phyloP scores from a whole-genome alignment of 2,797 vertebrate genomes.

The Argentina silus region DNA sequence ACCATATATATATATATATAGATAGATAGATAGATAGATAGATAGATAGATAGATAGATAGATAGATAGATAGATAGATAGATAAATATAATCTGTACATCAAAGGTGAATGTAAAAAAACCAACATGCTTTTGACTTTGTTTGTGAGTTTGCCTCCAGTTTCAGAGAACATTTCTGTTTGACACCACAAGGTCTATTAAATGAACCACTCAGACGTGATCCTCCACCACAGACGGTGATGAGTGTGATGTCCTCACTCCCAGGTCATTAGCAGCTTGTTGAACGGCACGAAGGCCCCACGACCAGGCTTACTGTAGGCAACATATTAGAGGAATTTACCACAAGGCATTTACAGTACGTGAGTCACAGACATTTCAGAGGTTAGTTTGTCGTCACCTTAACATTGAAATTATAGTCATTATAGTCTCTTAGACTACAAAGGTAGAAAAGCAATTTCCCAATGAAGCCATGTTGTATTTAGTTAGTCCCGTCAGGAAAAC shows the following conservation, averaged over 20 bases:
- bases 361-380: neutral
- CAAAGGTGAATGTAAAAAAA: no score
- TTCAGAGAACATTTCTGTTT: neutral
- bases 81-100: no score
- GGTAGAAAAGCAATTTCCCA: no score
- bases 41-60: no score
- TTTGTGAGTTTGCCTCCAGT: neutral
- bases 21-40: no score
- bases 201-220: neutral
- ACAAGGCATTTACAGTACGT: neutral
- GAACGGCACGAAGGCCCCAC: slow-evolving; percentile 76
- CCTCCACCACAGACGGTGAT: neutral
- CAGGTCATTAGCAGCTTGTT: slow-evolving; percentile 80
- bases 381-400: no score
- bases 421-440: neutral
- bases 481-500: neutral
- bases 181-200: neutral
- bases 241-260: slow-evolving; percentile 62
- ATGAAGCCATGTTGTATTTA: neutral
- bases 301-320: slow-evolving; percentile 70
- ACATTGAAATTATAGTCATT: no score
- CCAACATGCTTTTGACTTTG: no score
- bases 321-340: neutral
- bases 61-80: no score
- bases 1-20: no score